Evolutionary conservation across 2,113 vertebrate genomes (phyloP).

Genomic region (Cynopterus brachyotis): DNA sequence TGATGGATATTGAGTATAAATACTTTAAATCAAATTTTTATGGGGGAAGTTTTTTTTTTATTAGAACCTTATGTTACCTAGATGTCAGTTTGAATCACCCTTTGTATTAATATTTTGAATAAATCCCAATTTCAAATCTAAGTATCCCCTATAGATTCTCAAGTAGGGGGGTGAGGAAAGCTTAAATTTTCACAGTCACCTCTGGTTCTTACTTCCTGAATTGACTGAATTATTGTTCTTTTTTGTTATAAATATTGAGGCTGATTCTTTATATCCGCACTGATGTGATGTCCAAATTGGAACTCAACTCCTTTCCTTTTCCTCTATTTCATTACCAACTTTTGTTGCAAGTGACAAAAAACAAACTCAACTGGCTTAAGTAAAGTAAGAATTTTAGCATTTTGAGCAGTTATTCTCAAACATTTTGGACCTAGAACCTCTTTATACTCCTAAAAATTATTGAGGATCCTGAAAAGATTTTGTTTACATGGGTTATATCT

Average conservation of each 20-base stretch:
- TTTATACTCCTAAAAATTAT: neutral
- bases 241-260: neutral
- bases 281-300: neutral
- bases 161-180: neutral
- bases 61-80: neutral
- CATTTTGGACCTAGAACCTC: neutral
- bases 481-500: neutral
- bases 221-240: neutral
- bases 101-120: conserved; percentile 13
- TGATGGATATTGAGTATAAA: neutral
- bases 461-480: neutral
- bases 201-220: neutral
- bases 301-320: neutral
- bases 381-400: neutral
- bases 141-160: neutral
- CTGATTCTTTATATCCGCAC: neutral
- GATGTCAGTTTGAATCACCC: neutral
- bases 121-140: neutral
- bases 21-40: conserved; percentile 21
- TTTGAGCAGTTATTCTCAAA: neutral
- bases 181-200: neutral
- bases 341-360: neutral
- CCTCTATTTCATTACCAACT: neutral
- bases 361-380: neutral
- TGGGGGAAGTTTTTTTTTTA: neutral